Evolutionary conservation across 2,113 vertebrate species (phyloP).

Genomic region (Maccullochella peelii): DNA sequence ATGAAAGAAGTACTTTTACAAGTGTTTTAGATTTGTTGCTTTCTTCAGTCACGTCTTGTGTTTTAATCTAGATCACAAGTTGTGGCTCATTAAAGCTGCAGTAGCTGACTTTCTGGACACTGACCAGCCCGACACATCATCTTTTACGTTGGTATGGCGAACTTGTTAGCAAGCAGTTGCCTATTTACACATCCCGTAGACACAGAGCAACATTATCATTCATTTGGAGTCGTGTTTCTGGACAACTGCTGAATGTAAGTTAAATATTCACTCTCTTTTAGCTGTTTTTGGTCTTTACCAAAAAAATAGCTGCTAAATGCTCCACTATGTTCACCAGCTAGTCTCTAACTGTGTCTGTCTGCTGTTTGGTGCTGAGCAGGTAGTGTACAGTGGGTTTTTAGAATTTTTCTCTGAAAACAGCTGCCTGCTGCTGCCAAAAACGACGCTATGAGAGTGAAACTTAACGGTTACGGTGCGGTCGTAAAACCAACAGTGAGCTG

Average conservation of each 20-base stretch:
- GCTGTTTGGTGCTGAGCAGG: neutral
- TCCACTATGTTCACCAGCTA: too few relatives aligned
- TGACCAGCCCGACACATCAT: neutral
- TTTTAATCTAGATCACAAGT: neutral
- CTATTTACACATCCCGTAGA: neutral
- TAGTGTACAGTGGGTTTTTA: neutral
- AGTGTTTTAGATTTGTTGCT: neutral
- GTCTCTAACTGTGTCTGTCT: neutral
- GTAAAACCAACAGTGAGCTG: neutral
- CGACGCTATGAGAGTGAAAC: neutral
- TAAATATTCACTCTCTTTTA: neutral
- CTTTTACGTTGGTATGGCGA: neutral
- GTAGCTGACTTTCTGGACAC: neutral
- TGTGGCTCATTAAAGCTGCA: neutral
- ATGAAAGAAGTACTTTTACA: neutral
- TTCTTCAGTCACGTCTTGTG: neutral
- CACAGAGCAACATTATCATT: neutral
- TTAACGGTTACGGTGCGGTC: neutral
- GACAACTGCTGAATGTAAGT: neutral
- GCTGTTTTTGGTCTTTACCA: too few relatives aligned
- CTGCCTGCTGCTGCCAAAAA: neutral
- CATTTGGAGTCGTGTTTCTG: neutral
- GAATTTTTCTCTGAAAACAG: neutral
- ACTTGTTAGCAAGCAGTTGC: neutral
- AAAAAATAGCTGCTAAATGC: neutral